Evolutionary conservation across 2,797 vertebrate genomes (phyloP).

Genomic region (Lagorchestes hirsutus): DNA sequence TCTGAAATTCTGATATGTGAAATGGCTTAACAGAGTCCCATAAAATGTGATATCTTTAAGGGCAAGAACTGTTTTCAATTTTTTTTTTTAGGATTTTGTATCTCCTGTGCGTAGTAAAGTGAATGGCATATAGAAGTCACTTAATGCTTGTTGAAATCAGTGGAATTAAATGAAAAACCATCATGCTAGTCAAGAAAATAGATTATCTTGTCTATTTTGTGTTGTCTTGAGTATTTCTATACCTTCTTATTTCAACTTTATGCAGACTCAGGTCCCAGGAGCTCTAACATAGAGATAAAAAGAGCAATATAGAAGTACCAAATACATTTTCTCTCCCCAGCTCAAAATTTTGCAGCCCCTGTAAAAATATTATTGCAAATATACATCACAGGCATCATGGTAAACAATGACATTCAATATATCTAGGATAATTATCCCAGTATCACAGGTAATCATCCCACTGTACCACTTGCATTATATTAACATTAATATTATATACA

Average conservation of each 20-base stretch:
- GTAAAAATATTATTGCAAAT: constrained; percentile 4
- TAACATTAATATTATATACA: not conserved
- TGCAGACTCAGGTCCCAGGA: not conserved
- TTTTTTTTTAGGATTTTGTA: not conserved
- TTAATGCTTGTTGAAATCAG: not conserved
- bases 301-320: not conserved
- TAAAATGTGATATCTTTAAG: not conserved
- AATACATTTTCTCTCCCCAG: not conserved
- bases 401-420: not conserved
- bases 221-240: not conserved
- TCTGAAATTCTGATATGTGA: not conserved
- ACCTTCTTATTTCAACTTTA: not conserved
- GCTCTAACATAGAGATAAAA: not conserved
- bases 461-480: not conserved
- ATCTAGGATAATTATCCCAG: not conserved
- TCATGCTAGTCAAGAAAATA: not conserved
- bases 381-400: not conserved
- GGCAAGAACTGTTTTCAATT: not conserved
- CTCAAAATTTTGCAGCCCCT: not conserved
- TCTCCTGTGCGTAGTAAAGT: not conserved
- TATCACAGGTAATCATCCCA: not conserved
- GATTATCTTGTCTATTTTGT: not conserved
- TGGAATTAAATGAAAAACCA: not conserved
- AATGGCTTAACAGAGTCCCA: constrained; percentile 5
- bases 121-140: not conserved